Base-by-base conservation (phyloP, 2,888 invertebrate genomes). In the Liodrosophila aerea region DNA sequence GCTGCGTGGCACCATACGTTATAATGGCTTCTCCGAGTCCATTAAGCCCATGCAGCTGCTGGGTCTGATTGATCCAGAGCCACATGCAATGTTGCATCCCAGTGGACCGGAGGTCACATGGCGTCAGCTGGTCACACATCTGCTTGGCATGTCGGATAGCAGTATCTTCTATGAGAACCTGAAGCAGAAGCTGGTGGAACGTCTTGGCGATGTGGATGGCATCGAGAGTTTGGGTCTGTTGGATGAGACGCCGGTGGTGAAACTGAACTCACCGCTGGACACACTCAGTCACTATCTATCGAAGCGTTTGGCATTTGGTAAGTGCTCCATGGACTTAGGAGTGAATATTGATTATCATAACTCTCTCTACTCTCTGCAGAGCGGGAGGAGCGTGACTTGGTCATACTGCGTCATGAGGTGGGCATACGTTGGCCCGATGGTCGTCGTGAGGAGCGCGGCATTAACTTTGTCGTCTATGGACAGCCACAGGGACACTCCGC, bases 31-130 rank as follows among this genome's bases (percentile, higher is more conserved):
- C 88, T 93, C 96, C 0, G 95, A 98, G 76, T 95, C 96, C 2
- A 94, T 98, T 83, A 94, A 95, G 75, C 95, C 95, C 1, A 92
- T 99, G 87, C 96, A 98, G 87, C 92, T 95, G 46, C 91, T 98
- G 53, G 98, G 98, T 0, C 91, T 99, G 0, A 93, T 99, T 43
- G 96, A 97, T 88, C 93, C 95, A 0, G 94, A 94, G 77, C 94
- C 95, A 1, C 95, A 97, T 90, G 95, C 98, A 0, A 93, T 94
- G 77, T 92, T 99, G n/a, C 99, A 99, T 89, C 95, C 96, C 0
- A 95, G 95, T 87, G 99, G 99, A 37, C 99, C 99, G 0, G 97
- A 97, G 65, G 94, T 98, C 27, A 98, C 98, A 7, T 99, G 99
- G 99, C 94, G 95, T 80, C 94, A 95, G 87, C 92, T 98, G 51